A percentile compares a stretch with the other conserved stretches of the same genome.
These are phyloP conservation scores for Ammodytes marinus DNA, from an alignment of 2,113 vertebrate species.

Conservation along the genomic window DNA sequence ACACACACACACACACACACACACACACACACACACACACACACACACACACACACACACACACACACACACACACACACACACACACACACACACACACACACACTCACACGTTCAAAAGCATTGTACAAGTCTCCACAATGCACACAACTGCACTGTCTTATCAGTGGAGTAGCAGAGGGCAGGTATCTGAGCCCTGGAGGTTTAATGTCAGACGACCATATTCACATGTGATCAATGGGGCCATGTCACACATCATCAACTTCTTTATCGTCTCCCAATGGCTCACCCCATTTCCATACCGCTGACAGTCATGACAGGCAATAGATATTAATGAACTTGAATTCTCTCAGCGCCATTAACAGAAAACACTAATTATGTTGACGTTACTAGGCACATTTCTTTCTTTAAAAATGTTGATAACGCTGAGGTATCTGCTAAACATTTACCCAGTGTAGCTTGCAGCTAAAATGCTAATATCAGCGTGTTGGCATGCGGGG, in stretches of 20 bases:
- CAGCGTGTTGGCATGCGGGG: background rate
- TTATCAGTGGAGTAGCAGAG: constrained; percentile 76
- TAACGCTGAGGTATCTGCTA: too few relatives aligned
- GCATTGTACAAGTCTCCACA: background rate
- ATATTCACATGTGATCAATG: constrained; percentile 63
- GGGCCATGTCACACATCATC: constrained; percentile 29
- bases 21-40: constrained; percentile 29
- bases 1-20: constrained; percentile 35
- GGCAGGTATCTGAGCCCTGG: constrained; percentile 50
- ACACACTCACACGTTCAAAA: constrained; percentile 26
- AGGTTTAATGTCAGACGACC: constrained; percentile 52
- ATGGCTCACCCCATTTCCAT: constrained; percentile 42
- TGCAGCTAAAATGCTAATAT: background rate
- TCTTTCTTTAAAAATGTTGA: background rate
- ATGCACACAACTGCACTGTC: background rate
- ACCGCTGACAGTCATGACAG: constrained; percentile 12
- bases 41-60: background rate
- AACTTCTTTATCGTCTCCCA: constrained; percentile 37
- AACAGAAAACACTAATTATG: background rate
- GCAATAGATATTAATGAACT: constrained; percentile 34
- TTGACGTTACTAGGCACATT: too few relatives aligned
- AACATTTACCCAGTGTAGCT: background rate
- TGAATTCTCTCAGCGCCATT: background rate
- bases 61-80: constrained; percentile 31
- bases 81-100: constrained; percentile 8